These are phyloP conservation scores for Drosophila orosa DNA, from an alignment of 1,140 invertebrate species.

Conservation along the genomic window DNA sequence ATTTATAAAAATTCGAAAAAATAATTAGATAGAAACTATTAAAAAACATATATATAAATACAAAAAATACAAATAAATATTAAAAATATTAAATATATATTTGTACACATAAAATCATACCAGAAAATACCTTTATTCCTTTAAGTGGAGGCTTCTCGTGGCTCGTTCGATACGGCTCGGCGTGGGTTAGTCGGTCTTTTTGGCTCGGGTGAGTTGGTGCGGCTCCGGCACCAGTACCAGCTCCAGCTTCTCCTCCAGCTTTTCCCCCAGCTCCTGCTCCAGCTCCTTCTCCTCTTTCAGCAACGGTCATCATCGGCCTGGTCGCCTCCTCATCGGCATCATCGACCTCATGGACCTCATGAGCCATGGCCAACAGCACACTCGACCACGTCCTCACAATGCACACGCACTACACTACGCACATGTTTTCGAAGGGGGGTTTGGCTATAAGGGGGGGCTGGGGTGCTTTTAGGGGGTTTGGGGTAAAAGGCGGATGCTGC, in stretches of 20 bases:
- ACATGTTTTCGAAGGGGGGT: conserved; percentile 15
- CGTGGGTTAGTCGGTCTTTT: conserved; percentile 7
- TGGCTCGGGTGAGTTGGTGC: neutral
- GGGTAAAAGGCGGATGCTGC: neutral
- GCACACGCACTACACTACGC: conserved; percentile 38
- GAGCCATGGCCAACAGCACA: conserved; percentile 41
- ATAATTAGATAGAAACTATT: neutral
- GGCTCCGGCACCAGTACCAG: neutral
- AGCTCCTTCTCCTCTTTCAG: neutral
- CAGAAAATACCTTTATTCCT: neutral
- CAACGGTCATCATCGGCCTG: conserved; percentile 16
- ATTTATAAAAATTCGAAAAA: neutral
- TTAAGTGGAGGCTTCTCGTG: conserved; percentile 8
- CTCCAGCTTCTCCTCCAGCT: neutral
- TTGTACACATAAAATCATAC: neutral
- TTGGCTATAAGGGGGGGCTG: too few relatives aligned
- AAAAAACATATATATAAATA: neutral
- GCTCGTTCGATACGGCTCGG: neutral
- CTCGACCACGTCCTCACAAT: conserved; percentile 52
- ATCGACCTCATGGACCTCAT: conserved; percentile 29
- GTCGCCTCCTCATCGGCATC: conserved; percentile 15
- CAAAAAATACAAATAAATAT: neutral
- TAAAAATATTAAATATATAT: too few relatives aligned
- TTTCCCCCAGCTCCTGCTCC: neutral
- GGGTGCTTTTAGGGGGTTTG: too few relatives aligned